phyloP scores from a whole-genome alignment of 1,140 invertebrate genomes.

The Arctopsyche grandis region DNA sequence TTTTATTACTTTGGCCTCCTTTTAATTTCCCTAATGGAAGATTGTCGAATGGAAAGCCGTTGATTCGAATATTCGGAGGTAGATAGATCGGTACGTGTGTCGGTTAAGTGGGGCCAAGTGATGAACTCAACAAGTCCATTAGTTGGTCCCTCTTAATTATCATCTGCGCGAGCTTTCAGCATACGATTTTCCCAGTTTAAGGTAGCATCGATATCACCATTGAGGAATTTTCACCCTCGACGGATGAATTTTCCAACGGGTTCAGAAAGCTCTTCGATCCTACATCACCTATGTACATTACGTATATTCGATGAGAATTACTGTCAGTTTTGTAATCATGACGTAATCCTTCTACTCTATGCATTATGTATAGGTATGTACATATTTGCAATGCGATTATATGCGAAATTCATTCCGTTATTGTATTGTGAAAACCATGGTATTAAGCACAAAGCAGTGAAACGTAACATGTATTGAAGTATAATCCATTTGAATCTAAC shows the following conservation, averaged over 20 bases:
- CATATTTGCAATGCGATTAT: too few relatives aligned
- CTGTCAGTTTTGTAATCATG: too few relatives aligned
- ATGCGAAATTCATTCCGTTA: too few relatives aligned
- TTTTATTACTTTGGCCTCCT: not conserved
- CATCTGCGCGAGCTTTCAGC: constrained; percentile 10
- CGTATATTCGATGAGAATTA: too few relatives aligned
- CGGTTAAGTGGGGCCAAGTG: not conserved
- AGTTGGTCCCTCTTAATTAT: constrained; percentile 27
- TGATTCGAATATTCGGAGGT: too few relatives aligned
- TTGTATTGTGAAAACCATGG: too few relatives aligned
- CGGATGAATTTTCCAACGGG: not conserved
- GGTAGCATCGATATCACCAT: not conserved
- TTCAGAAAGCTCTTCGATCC: not conserved
- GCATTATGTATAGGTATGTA: too few relatives aligned
- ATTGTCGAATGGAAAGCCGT: not conserved
- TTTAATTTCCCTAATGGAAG: not conserved
- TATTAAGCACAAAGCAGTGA: too few relatives aligned
- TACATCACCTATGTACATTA: not conserved
- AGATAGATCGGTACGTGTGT: not conserved
- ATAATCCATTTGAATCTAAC: too few relatives aligned
- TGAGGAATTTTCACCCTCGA: not conserved
- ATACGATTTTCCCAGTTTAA: not conserved
- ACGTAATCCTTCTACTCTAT: too few relatives aligned
- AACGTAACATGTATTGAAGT: too few relatives aligned
- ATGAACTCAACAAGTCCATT: constrained; percentile 27